A percentile compares a stretch with the other conserved stretches of the same genome.
Conservation (phyloP, 2,113 vertebrate species). For the Vidua chalybeata region DNA sequence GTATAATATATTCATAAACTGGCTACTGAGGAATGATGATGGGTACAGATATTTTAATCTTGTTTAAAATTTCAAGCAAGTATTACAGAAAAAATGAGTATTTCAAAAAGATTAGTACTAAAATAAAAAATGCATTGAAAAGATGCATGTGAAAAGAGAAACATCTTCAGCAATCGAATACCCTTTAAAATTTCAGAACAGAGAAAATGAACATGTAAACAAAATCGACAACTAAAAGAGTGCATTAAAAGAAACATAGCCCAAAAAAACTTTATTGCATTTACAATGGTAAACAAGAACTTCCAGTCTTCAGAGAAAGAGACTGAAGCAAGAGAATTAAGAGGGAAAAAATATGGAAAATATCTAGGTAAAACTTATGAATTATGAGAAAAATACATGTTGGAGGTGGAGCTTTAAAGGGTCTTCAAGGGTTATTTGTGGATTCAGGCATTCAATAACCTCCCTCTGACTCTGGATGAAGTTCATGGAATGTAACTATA, state of each 20-base stretch:
- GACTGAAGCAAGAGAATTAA: background rate
- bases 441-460: background rate
- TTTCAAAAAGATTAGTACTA: background rate
- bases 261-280: background rate
- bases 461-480: background rate
- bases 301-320: background rate
- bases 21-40: background rate
- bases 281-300: background rate
- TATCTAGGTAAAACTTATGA: background rate
- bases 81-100: background rate
- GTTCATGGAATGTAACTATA: background rate
- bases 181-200: background rate
- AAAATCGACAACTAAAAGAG: background rate
- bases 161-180: background rate
- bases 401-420: background rate
- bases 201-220: background rate
- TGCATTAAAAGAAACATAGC: background rate
- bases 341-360: fast-evolving
- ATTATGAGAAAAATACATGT: background rate
- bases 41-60: background rate
- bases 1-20: background rate
- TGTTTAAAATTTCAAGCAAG: background rate
- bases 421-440: background rate
- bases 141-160: background rate
- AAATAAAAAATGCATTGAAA: background rate